A percentile compares a stretch with the other conserved stretches of the same genome.
phyloP scores from a whole-genome alignment of 2,888 invertebrate genomes.

The Epiperipatus broadwayi region DNA sequence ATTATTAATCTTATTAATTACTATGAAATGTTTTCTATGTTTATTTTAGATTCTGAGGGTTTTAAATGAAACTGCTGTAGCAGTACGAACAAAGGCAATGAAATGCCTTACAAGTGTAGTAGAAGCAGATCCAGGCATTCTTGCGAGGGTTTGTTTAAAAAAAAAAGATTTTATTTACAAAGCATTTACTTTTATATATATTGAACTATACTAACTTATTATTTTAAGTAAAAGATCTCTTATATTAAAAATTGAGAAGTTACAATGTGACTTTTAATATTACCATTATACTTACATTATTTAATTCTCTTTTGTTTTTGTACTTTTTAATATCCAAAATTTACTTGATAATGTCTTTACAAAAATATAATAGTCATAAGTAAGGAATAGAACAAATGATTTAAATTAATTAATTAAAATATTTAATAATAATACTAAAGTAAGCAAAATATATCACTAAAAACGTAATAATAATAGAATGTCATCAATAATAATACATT shows the following conservation, averaged over 20 bases:
- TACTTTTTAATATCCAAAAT: constrained; percentile 5
- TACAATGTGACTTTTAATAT: too few species aligned
- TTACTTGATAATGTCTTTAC: neutral
- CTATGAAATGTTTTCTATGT: constrained; percentile 9
- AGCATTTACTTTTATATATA: neutral
- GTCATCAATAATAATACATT: too few species aligned
- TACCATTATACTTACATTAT: too few species aligned
- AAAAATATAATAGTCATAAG: too few species aligned
- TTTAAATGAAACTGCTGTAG: constrained; percentile 71
- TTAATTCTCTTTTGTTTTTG: too few species aligned
- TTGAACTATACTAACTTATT: too few species aligned
- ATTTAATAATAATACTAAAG: too few species aligned
- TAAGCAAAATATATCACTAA: too few species aligned
- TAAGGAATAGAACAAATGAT: too few species aligned
- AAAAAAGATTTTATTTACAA: neutral
- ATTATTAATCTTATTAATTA: too few species aligned
- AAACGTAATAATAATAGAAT: too few species aligned
- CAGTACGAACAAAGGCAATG: constrained; percentile 94
- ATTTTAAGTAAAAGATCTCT: neutral
- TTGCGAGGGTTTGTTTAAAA: constrained; percentile 48
- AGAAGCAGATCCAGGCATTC: constrained; percentile 82
- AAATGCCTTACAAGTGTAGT: constrained; percentile 96
- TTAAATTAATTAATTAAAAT: too few species aligned
- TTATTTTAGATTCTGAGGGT: constrained; percentile 55
- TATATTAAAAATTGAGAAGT: neutral